phyloP scores from a whole-genome alignment of 2,113 vertebrate genomes.

The Nanorana parkeri region DNA sequence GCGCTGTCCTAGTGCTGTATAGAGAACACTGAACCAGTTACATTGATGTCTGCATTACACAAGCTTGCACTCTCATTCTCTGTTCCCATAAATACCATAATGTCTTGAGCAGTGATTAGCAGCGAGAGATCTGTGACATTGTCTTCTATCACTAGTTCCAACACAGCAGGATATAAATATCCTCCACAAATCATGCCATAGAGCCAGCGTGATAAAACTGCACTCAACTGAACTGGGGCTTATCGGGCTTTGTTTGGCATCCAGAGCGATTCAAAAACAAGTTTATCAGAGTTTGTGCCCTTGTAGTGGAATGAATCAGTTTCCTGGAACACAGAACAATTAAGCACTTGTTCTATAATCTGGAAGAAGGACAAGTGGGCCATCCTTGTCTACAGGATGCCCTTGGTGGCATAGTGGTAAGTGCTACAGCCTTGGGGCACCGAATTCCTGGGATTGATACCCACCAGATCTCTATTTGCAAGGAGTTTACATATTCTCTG shows the following conservation, averaged over 20 bases:
- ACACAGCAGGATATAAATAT: slow-evolving; percentile 28
- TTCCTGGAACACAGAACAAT: slow-evolving; percentile 6
- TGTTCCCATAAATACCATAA: background rate
- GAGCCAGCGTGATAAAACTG: background rate
- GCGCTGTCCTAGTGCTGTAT: too few species aligned
- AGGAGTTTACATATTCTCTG: too few species aligned
- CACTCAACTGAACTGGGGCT: background rate
- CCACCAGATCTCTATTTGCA: too few species aligned
- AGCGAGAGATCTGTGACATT: background rate
- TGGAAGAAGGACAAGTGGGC: background rate
- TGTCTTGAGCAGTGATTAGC: background rate
- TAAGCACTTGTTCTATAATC: background rate
- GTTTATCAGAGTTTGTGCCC: slow-evolving; percentile 13
- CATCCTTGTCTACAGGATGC: background rate
- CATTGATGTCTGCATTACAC: too few species aligned
- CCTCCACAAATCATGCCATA: background rate
- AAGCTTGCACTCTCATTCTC: too few species aligned
- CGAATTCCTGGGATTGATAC: background rate
- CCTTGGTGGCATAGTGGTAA: too few species aligned
- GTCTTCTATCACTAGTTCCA: background rate
- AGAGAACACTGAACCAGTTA: too few species aligned
- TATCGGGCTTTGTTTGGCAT: slow-evolving; percentile 7
- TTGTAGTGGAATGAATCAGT: background rate
- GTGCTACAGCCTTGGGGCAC: background rate
- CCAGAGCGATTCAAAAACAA: slow-evolving; percentile 6